Evolutionary conservation across 2,113 vertebrate species (phyloP), one percentile per base, ranked within the genome.

Genomic region (Gadus macrocephalus): DNA sequence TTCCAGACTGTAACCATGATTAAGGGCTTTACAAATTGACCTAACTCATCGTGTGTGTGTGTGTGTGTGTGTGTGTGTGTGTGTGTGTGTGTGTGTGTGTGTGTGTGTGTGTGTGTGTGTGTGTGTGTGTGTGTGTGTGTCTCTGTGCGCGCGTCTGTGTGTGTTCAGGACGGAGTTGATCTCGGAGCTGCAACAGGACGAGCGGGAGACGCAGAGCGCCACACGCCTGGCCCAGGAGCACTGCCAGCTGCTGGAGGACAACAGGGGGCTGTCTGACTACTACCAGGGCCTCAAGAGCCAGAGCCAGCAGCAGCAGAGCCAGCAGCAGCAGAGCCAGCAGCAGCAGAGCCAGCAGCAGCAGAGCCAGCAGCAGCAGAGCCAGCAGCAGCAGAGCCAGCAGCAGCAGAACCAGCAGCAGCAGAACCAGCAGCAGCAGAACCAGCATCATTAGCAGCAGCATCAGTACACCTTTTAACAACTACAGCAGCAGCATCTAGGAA

Each of bases 221-320:
- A 96, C 95, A 62, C 94, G 95, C 67, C 93, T 97, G 84, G 94
- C 97, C 76, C 95, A 98, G 86, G 96, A 98, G 90, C 95, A 96
- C 91, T 95, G 94, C 92, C 96, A 96, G 90, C 93, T 98, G 81
- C 91, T 97, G 89, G 96, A 98, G 85, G 96, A 97, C 89, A 95
- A 98, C 87, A 94, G 94, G 92, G 96, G 92, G 85, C 92, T 97
- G 77, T 94, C 93, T 42, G 93, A 93, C 19, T 93, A 93, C 81
- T 95, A 90, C 89, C 95, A 97, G 87, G 92, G 93, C 85, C 95
- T 96, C 90, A 96, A 92, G 89, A 96, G 94, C 90, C 92, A 94
- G 88, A 93, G 92, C 78, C 95, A 96, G 86, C 95, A 95, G 85
- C 95, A 94, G 74, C 97, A 96, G 82, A 91, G 95, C 85, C 95